Percentiles rank a stretch among this genome's conserved stretches.
These are phyloP conservation scores for Vanessa atalanta DNA, from an alignment of 1,140 invertebrate genomes.

Conservation along the genomic window DNA sequence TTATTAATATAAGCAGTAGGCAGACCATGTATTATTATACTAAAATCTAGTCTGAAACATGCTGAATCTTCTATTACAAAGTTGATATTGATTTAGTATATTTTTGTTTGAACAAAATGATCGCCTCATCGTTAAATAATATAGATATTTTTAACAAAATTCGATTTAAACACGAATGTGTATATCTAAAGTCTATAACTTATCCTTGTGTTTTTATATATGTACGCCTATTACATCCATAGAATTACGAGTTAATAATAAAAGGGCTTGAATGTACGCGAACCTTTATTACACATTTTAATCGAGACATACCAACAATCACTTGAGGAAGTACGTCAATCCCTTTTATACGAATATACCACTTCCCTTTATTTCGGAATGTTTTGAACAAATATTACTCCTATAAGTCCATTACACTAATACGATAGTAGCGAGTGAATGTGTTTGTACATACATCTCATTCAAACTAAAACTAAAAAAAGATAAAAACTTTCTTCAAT, in stretches of 20 bases:
- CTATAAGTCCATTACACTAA: constrained; percentile 52
- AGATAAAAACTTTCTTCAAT: constrained; percentile 23
- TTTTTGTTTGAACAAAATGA: too few relatives aligned
- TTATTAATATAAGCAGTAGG: too few relatives aligned
- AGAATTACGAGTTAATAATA: constrained; percentile 23
- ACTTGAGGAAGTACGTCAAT: constrained; percentile 47
- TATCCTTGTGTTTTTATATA: not conserved
- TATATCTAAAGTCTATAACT: too few relatives aligned
- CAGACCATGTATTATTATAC: too few relatives aligned
- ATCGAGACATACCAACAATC: constrained; percentile 39
- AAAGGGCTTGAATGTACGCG: constrained; percentile 33
- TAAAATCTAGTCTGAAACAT: too few relatives aligned
- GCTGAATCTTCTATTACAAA: too few relatives aligned
- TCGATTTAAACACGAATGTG: too few relatives aligned
- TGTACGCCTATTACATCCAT: constrained; percentile 14
- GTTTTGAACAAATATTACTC: constrained; percentile 58
- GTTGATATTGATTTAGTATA: too few relatives aligned
- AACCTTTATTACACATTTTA: constrained; percentile 35
- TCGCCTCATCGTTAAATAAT: too few relatives aligned
- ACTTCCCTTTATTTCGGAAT: constrained; percentile 56
- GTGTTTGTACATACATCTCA: constrained; percentile 44
- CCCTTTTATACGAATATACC: constrained; percentile 47
- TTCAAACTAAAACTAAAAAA: constrained; percentile 37
- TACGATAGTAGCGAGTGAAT: constrained; percentile 45
- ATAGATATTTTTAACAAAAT: too few relatives aligned